Evolutionary conservation across 1,140 invertebrate species (phyloP).

Genomic region (Musca vetustissima): DNA sequence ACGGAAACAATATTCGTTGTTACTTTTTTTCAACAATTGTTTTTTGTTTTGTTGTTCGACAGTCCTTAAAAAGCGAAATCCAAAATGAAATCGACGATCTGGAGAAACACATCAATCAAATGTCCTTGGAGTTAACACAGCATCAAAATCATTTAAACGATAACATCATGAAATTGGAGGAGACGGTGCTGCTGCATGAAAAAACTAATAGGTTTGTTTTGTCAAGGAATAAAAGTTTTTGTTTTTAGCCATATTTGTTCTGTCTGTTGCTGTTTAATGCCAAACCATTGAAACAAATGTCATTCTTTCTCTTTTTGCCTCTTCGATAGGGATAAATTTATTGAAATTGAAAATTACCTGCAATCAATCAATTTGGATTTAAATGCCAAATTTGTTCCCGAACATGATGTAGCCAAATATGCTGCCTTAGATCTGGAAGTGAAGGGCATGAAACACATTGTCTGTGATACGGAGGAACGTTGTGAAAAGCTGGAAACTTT

Average conservation of each 20-base stretch:
- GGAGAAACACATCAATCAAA: conserved; percentile 45
- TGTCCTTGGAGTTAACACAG: conserved; percentile 40
- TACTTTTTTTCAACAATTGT: too few relatives aligned
- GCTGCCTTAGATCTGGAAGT: conserved; percentile 50
- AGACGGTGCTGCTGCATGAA: conserved; percentile 46
- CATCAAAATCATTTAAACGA: conserved; percentile 51
- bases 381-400: conserved; percentile 41
- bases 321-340: conserved; percentile 42
- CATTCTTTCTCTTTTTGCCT: neutral
- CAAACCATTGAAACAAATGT: neutral
- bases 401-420: conserved; percentile 40
- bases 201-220: conserved; percentile 40
- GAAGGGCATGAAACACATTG: conserved; percentile 52
- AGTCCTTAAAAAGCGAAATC: conserved; percentile 44
- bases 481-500: conserved; percentile 45
- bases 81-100: conserved; percentile 38
- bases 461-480: conserved; percentile 53
- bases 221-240: too few relatives aligned
- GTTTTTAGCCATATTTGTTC: too few relatives aligned
- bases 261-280: neutral
- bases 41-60: neutral
- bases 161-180: conserved; percentile 49
- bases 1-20: too few relatives aligned
- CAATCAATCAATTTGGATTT: conserved; percentile 44
- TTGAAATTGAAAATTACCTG: conserved; percentile 47